These are phyloP conservation scores for Dyspetes luteomarginatus DNA, from an alignment of 2,888 invertebrate genomes.

Conservation along the genomic window DNA sequence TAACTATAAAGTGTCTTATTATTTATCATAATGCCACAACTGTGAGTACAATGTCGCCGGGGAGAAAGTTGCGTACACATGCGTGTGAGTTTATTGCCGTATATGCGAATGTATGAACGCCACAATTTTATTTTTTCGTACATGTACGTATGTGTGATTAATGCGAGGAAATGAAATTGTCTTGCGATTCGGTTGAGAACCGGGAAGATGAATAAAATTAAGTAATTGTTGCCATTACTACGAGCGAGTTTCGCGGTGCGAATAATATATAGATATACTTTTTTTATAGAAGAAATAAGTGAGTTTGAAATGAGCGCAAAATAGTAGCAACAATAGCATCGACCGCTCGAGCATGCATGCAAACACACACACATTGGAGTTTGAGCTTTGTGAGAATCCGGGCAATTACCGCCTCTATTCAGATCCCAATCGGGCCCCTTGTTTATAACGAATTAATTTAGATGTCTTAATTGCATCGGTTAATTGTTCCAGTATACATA, in stretches of 20 bases:
- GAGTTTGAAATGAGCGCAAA: constrained; percentile 37
- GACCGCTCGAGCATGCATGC: constrained; percentile 42
- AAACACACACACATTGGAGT: constrained; percentile 38
- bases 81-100: constrained; percentile 13
- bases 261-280: constrained; percentile 14
- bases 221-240: constrained; percentile 81
- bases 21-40: constrained; percentile 41
- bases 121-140: constrained; percentile 70
- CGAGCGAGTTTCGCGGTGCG: constrained; percentile 64
- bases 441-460: constrained; percentile 81
- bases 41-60: constrained; percentile 23
- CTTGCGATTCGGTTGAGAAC: constrained; percentile 70
- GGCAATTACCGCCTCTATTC: constrained; percentile 80
- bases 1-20: constrained; percentile 10
- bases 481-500: constrained; percentile 77
- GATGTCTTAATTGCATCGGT: constrained; percentile 83
- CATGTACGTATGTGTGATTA: constrained; percentile 63
- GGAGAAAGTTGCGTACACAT: constrained; percentile 62
- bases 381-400: constrained; percentile 80
- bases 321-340: constrained; percentile 41
- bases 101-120: constrained; percentile 72
- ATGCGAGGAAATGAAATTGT: constrained; percentile 71
- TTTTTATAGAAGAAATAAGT: constrained; percentile 47
- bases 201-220: constrained; percentile 79
- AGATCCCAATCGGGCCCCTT: constrained; percentile 74